Percentiles rank a stretch among this genome's conserved stretches.
Conservation (phyloP, 2,888 invertebrate species). For the Xestia ashworthii region DNA sequence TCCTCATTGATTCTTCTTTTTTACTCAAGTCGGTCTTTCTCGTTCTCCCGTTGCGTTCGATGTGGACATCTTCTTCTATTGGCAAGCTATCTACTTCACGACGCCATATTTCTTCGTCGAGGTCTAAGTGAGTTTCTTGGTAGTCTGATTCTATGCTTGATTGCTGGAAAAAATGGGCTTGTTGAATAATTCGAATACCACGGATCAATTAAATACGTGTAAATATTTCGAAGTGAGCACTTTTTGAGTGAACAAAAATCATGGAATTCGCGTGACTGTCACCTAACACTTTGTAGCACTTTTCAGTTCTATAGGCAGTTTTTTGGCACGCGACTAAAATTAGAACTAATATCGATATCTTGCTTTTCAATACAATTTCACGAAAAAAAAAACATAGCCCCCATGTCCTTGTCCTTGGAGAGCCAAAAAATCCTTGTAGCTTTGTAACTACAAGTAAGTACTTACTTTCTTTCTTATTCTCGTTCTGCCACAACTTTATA, state of each 20-base stretch:
- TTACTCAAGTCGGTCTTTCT: conserved; percentile 82
- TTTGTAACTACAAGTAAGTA: too few relatives aligned
- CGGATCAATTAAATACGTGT: not conserved
- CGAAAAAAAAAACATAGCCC: too few relatives aligned
- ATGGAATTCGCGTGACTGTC: too few relatives aligned
- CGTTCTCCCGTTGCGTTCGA: conserved; percentile 82
- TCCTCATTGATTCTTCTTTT: conserved; percentile 82
- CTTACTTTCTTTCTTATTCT: not conserved
- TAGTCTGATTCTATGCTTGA: conserved; percentile 87
- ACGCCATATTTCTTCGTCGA: conserved; percentile 84
- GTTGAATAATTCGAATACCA: too few relatives aligned
- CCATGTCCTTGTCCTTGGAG: not conserved
- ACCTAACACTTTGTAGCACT: too few relatives aligned
- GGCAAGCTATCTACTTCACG: conserved; percentile 78
- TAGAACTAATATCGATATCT: too few relatives aligned
- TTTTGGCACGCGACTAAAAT: too few relatives aligned
- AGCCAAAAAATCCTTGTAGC: not conserved
- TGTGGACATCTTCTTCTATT: conserved; percentile 77
- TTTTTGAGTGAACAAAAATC: too few relatives aligned
- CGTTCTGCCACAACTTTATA: not conserved
- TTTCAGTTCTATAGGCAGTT: too few relatives aligned
- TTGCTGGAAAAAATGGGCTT: conserved; percentile 71
- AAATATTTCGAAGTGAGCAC: too few relatives aligned
- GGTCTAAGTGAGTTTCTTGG: conserved; percentile 83
- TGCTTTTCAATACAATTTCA: too few relatives aligned